Base-by-base conservation (phyloP, 2,797 vertebrate genomes). In the Otolemur crassicaudatus region DNA sequence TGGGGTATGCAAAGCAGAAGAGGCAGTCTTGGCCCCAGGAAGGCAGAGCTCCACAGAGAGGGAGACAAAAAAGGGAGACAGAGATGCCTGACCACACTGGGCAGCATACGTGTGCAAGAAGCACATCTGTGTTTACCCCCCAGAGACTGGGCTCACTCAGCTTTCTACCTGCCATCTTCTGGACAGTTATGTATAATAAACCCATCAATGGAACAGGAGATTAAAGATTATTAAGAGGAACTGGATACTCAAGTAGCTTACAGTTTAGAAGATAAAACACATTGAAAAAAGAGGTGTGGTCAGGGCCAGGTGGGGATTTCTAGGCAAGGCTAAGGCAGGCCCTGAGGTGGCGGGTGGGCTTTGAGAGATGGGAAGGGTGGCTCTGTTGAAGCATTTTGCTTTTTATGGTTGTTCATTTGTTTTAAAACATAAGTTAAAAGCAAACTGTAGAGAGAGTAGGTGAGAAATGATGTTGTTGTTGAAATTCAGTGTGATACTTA, bases 51-150 rank as follows among this genome's bases (percentile, higher is more conserved):
- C 5, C 2, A 2, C 12, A 4, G 9, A 19, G 31, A 58, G 46
- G 22, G 1, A 1, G 0, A 8, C 29, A 14, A 60, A 34, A 19
- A 25, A 58, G 46, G 22, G 1, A 1, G 0, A 8, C 29, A 14
- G 67, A 34, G 53, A 43, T 22, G 14, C 4, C 11, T 53, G 25
- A 10, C 37, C 40, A 60, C 2, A 9, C 23, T 23, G 46, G 8
- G 6, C 8, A 17, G 17, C 1, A 1, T 17, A 17, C 12, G 4
- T 43, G 10, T 40, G 37, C 31, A 0, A 31, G 8, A 58, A 7
- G 19, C 12, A 9, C 27, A 1, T 56, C 31, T 60, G 40, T 46
- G 53, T 37, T 49, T 25, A 8, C 61, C 43, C 56, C 14, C 14
- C 8, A 7, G 65, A 17, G 25, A 13, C 12, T 2, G 12, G 13